phyloP scores from a whole-genome alignment of 1,140 invertebrate species.

The Eumaeus atala region DNA sequence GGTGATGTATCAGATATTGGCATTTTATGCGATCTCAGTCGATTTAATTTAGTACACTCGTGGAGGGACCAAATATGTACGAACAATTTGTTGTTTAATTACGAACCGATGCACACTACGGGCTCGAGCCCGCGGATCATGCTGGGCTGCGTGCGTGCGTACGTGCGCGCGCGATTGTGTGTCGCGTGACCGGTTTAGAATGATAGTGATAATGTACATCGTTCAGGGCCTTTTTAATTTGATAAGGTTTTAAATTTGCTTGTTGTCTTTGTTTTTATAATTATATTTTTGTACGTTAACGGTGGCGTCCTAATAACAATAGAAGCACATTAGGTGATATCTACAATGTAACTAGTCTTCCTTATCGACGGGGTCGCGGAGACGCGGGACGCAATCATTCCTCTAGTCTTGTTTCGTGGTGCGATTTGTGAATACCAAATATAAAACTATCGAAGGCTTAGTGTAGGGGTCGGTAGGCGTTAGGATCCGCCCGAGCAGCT shows the following conservation, averaged over 20 bases:
- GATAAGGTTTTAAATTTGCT: conserved; percentile 59
- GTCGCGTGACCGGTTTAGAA: conserved; percentile 17
- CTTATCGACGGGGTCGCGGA: conserved; percentile 55
- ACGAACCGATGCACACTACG: conserved; percentile 27
- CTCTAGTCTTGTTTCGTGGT: conserved; percentile 73
- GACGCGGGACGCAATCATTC: conserved; percentile 64
- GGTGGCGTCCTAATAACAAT: conserved; percentile 49
- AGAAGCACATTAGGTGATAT: conserved; percentile 65
- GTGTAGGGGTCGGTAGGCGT: conserved; percentile 47
- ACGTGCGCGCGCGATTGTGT: no score
- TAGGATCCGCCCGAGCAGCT: conserved; percentile 64
- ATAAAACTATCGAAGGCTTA: conserved; percentile 69
- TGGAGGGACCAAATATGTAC: conserved; percentile 60
- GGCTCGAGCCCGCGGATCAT: no score
- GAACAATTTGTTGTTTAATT: conserved; percentile 15
- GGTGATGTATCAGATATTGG: conserved; percentile 18
- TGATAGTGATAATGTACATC: conserved; percentile 55
- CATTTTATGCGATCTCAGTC: conserved; percentile 29
- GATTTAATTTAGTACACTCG: conserved; percentile 34
- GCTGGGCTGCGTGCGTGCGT: no score
- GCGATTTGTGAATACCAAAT: conserved; percentile 72
- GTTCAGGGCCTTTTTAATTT: conserved; percentile 66
- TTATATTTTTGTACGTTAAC: conserved; percentile 63
- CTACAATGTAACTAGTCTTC: conserved; percentile 71
- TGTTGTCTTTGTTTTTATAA: conserved; percentile 65